Evolutionary conservation across 2,797 vertebrate genomes (phyloP), one percentile per base, ranked within the genome.

Genomic region (Micromesistius poutassou): DNA sequence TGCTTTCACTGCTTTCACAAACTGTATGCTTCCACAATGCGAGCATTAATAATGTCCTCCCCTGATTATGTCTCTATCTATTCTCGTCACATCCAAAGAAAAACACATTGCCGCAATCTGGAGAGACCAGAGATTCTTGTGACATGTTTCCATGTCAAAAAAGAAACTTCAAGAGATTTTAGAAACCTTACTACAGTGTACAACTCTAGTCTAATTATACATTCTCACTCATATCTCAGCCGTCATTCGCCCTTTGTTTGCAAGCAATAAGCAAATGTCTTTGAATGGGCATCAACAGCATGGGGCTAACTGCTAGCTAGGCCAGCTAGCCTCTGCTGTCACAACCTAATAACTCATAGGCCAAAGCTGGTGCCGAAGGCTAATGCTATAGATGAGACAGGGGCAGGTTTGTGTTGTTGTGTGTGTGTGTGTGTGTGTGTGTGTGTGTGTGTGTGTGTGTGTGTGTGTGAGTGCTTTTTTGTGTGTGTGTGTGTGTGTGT

Each of bases 161-260:
- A 76, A 13, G 13, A 71, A 50, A 77, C 16, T 74, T 62, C 55
- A 8, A n/a, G 75, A 72, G 66, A n/a, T 28, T 3, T 30, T 50
- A n/a, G 22, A 62, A 62, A 25, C 8, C 22, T 19, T 8, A 6
- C 2, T 62, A 25, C 55, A 25, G 55, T 25, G 55, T 9, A 2
- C 22, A 14, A 22, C 46, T 50, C 19, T 50, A 19, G 5, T 50
- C 46, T 62, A 8, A 6, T 30, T 36, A 72, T 16, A 33, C 46
- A 55, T 28, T 74, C 16, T 12, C 14, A 1, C 14, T 36, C 28
- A 72, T 19, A 31, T 16, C 8, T 19, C 31, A 9, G 6, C 71
- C 71, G 36, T 22, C 6, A 36, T 33, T 36, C 78, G 42, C 62
- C 74, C 87, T 86, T 88, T 85, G 79, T 84, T 87, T 85, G 19